Evolutionary conservation across 1,140 invertebrate genomes (phyloP).

Genomic region (Ridgeia piscesae): DNA sequence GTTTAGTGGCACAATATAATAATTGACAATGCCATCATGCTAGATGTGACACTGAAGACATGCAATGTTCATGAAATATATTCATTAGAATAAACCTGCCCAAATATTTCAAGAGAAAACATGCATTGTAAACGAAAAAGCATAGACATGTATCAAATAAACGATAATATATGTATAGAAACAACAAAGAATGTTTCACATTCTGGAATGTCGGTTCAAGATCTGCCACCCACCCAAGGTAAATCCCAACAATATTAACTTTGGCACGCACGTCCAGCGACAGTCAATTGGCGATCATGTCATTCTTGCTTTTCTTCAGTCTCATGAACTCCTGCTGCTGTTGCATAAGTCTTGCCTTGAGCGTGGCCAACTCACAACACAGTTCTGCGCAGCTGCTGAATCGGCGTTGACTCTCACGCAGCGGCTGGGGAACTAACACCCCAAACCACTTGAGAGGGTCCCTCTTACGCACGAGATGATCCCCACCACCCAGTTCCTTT

Average conservation of each 20-base stretch:
- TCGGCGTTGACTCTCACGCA: constrained; percentile 39
- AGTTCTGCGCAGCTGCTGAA: constrained; percentile 36
- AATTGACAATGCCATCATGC: background rate
- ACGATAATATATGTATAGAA: background rate
- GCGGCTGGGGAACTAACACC: constrained; percentile 43
- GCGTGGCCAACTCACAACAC: constrained; percentile 15
- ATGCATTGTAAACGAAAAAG: background rate
- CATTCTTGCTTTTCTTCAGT: background rate
- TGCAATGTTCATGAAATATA: background rate
- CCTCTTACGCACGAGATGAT: background rate
- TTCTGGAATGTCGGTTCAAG: background rate
- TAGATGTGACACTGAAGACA: background rate
- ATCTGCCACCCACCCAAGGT: background rate
- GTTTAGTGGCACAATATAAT: background rate
- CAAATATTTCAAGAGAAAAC: background rate
- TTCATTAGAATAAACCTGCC: background rate
- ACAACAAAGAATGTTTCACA: constrained; percentile 1
- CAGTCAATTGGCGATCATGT: background rate
- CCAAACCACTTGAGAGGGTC: constrained; percentile 50
- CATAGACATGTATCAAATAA: background rate
- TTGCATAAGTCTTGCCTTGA: constrained; percentile 13
- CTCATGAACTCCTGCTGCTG: background rate
- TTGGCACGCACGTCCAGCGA: background rate
- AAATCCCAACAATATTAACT: background rate
- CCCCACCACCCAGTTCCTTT: background rate